phyloP scores from a whole-genome alignment of 2,888 invertebrate species.

The Drosophila anomelani region DNA sequence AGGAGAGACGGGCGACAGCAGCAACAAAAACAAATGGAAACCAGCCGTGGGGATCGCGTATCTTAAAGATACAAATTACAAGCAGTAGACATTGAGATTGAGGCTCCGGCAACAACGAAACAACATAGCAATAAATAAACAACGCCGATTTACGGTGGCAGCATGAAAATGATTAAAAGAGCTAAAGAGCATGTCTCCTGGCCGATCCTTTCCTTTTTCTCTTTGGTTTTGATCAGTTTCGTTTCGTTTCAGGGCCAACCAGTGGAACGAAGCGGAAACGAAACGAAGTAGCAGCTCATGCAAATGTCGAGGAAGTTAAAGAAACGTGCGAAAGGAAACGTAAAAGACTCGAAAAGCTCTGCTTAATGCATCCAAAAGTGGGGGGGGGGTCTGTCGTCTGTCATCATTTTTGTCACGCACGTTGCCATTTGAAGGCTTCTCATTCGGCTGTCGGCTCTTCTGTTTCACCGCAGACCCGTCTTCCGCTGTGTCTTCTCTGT shows the following conservation, averaged over 20 bases:
- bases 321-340: slow-evolving; percentile 14
- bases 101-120: slow-evolving; percentile 68
- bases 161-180: slow-evolving; percentile 79
- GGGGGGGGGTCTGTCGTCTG: slow-evolving; percentile 30
- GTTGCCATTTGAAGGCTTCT: slow-evolving; percentile 66
- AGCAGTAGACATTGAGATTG: slow-evolving; percentile 78
- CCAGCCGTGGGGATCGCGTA: slow-evolving; percentile 52
- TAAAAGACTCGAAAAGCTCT: slow-evolving; percentile 3
- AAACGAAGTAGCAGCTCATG: slow-evolving; percentile 18
- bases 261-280: slow-evolving; percentile 20
- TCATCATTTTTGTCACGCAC: slow-evolving; percentile 81
- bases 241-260: slow-evolving; percentile 70
- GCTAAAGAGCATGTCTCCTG: slow-evolving; percentile 74
- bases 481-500: slow-evolving; percentile 20
- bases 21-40: slow-evolving; percentile 27
- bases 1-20: slow-evolving; percentile 16
- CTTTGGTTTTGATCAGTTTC: slow-evolving; percentile 17
- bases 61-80: slow-evolving; percentile 79
- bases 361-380: slow-evolving; percentile 21
- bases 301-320: slow-evolving; percentile 35
- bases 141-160: slow-evolving; percentile 59
- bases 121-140: slow-evolving; percentile 65
- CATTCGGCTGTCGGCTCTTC: slow-evolving; percentile 20
- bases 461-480: slow-evolving; percentile 23
- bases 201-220: slow-evolving; percentile 12